phyloP scores from a whole-genome alignment of 2,113 vertebrate species.

The Gadus macrocephalus region DNA sequence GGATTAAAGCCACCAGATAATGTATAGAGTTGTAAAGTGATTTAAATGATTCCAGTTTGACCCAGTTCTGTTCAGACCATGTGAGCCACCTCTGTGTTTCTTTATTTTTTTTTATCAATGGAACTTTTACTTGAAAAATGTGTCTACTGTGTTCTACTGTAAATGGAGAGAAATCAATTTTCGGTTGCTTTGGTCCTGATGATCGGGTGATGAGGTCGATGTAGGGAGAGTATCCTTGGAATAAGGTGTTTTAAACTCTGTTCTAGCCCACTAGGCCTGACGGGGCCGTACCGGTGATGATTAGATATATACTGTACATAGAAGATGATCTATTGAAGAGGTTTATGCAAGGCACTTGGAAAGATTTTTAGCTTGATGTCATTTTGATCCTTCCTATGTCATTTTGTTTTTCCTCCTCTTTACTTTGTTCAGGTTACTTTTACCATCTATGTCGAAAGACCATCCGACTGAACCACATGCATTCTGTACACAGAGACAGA shows the following conservation, averaged over 20 bases:
- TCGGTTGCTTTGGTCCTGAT: constrained; percentile 24
- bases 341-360: constrained; percentile 61
- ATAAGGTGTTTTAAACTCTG: constrained; percentile 6
- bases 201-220: constrained; percentile 9
- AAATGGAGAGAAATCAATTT: constrained; percentile 28
- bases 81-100: constrained; percentile 26
- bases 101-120: constrained; percentile 34
- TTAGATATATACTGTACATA: constrained; percentile 59
- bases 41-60: constrained; percentile 21
- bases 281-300: constrained; percentile 30
- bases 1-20: background rate
- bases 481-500: too few species aligned
- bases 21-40: background rate
- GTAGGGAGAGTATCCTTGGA: too few species aligned
- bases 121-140: constrained; percentile 50
- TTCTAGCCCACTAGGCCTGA: constrained; percentile 26
- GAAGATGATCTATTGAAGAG: constrained; percentile 60
- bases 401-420: constrained; percentile 15
- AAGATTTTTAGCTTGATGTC: constrained; percentile 33
- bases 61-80: constrained; percentile 23
- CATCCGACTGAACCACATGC: constrained; percentile 1
- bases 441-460: constrained; percentile 6
- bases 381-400: constrained; percentile 21
- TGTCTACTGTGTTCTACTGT: constrained; percentile 55
- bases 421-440: too few species aligned